Conservation (phyloP, 1,140 invertebrate species). For the Octopus sinensis region DNA sequence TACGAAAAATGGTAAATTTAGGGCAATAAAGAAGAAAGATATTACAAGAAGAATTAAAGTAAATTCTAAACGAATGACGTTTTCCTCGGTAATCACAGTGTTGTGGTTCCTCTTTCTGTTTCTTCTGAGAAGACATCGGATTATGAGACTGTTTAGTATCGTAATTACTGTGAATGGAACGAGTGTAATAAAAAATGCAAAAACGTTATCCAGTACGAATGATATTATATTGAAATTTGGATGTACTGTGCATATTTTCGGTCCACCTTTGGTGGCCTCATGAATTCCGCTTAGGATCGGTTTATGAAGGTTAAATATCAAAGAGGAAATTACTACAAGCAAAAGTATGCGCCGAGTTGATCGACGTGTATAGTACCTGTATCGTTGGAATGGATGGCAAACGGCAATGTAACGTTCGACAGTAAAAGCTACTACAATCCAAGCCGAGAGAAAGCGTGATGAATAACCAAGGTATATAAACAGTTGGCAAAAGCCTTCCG, state of each 20-base stretch:
- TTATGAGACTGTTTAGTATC: conserved; percentile 34
- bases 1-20: conserved; percentile 43
- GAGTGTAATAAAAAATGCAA: conserved; percentile 35
- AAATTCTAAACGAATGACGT: conserved; percentile 36
- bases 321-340: conserved; percentile 14
- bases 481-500: conserved; percentile 43
- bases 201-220: conserved; percentile 40
- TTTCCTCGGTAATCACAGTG: conserved; percentile 30
- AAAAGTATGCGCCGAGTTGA: conserved; percentile 23
- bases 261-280: conserved; percentile 17
- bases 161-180: conserved; percentile 38
- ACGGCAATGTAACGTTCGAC: conserved; percentile 43
- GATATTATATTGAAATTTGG: conserved; percentile 28
- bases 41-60: conserved; percentile 44
- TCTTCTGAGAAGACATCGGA: conserved; percentile 30
- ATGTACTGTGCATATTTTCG: conserved; percentile 25
- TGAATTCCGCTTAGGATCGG: conserved; percentile 29
- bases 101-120: conserved; percentile 27
- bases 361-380: not conserved
- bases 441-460: conserved; percentile 48
- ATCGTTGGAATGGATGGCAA: not conserved
- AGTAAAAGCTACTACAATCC: conserved; percentile 51
- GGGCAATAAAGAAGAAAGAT: conserved; percentile 41
- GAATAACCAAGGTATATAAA: conserved; percentile 43
- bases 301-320: conserved; percentile 28